A percentile compares a stretch with the other conserved stretches of the same genome.
Evolutionary conservation across 2,888 invertebrate genomes (phyloP).

Genomic region (Netelia inedita): DNA sequence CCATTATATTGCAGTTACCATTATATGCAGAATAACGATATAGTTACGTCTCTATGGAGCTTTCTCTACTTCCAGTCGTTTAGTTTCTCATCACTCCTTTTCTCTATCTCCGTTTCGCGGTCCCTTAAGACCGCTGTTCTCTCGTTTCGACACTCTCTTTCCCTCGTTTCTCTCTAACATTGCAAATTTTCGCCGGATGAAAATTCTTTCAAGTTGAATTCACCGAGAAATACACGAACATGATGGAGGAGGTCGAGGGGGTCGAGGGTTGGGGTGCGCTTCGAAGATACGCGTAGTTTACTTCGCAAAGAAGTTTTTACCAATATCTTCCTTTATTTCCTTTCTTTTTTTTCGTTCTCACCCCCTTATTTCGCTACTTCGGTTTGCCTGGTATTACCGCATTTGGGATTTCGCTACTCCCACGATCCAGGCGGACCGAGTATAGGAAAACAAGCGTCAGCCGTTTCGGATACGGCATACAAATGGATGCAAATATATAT

Average conservation of each 20-base stretch:
- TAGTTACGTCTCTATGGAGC: conserved; percentile 39
- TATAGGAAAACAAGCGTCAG: conserved; percentile 18
- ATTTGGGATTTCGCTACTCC: conserved; percentile 14
- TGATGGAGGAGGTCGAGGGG: too few species aligned
- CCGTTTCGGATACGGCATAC: neutral
- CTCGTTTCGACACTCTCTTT: conserved; percentile 49
- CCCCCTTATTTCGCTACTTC: neutral
- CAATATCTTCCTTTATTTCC: neutral
- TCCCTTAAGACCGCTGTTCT: conserved; percentile 16
- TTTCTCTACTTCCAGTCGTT: conserved; percentile 55
- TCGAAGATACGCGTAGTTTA: neutral
- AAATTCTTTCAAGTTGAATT: conserved; percentile 47
- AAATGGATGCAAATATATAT: conserved; percentile 44
- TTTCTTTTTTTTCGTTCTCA: neutral
- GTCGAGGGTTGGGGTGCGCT: neutral
- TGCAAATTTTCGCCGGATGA: neutral
- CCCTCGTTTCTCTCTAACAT: neutral
- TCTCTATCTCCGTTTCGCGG: conserved; percentile 15
- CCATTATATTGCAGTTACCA: too few species aligned
- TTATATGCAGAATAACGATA: too few species aligned
- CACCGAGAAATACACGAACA: conserved; percentile 9
- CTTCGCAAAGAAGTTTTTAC: neutral
- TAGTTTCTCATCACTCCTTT: conserved; percentile 54
- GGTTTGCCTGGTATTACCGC: conserved; percentile 7
- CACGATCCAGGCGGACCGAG: neutral